phyloP scores from a whole-genome alignment of 2,888 invertebrate species.

The Aplocera efformata region DNA sequence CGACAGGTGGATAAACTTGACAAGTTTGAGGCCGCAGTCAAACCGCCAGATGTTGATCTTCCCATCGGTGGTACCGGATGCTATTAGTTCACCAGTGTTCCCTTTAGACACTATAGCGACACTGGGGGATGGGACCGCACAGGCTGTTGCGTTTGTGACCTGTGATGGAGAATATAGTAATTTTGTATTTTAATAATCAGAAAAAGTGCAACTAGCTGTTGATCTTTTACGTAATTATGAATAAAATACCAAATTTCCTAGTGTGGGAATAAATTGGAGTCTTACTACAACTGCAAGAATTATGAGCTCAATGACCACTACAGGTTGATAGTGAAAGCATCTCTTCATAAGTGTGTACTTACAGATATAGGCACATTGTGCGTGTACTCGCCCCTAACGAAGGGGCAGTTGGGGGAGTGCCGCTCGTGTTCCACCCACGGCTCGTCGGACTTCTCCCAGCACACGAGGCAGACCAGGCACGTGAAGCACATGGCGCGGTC shows the following conservation, averaged over 20 bases:
- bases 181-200: too few relatives aligned
- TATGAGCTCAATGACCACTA: too few relatives aligned
- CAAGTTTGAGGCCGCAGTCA: constrained; percentile 86
- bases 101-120: constrained; percentile 82
- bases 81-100: constrained; percentile 79
- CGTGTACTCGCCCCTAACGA: constrained; percentile 96
- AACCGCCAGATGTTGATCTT: constrained; percentile 92
- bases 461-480: constrained; percentile 95
- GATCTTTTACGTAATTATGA: too few relatives aligned
- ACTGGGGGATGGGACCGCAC: constrained; percentile 82
- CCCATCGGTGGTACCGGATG: constrained; percentile 81
- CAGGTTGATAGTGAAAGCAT: too few relatives aligned
- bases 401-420: constrained; percentile 95
- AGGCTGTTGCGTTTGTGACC: constrained; percentile 90
- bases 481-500: constrained; percentile 98
- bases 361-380: constrained; percentile 95
- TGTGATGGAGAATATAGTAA: constrained; percentile 23
- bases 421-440: constrained; percentile 98
- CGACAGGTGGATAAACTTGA: constrained; percentile 79
- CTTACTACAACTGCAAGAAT: too few relatives aligned
- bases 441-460: constrained; percentile 98
- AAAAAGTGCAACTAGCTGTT: too few relatives aligned
- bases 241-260: too few relatives aligned
- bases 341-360: too few relatives aligned
- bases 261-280: too few relatives aligned